phyloP scores from a whole-genome alignment of 2,888 invertebrate species.

The Drosophila borborema region DNA sequence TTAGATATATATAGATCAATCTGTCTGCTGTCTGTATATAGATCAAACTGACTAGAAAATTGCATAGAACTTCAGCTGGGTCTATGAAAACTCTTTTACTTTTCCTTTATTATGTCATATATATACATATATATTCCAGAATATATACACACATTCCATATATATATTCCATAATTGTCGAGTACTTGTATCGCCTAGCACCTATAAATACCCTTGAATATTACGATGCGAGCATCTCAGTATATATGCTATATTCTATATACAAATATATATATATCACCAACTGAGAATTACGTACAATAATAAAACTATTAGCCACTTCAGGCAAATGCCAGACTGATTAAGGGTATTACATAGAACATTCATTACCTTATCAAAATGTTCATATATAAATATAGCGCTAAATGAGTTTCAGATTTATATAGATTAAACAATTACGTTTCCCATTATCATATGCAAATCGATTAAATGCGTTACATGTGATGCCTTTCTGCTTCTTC shows the following conservation, averaged over 20 bases:
- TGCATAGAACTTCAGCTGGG: no score
- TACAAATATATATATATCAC: neutral
- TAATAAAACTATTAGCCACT: conserved; percentile 31
- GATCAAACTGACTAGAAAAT: no score
- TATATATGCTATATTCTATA: neutral
- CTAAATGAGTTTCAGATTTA: neutral
- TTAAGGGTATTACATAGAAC: conserved; percentile 19
- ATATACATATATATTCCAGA: no score
- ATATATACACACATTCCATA: no score
- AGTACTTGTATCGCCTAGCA: neutral
- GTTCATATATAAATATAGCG: neutral
- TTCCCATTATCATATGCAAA: conserved; percentile 6
- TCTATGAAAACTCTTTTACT: no score
- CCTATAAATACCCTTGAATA: conserved; percentile 27
- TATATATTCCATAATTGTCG: no score
- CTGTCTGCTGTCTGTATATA: no score
- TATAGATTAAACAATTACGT: conserved; percentile 48
- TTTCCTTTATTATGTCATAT: neutral
- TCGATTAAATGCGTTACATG: conserved; percentile 27
- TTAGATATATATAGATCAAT: no score
- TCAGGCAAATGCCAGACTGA: conserved; percentile 9
- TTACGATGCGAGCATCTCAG: neutral
- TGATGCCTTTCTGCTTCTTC: neutral
- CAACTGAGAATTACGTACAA: conserved; percentile 2
- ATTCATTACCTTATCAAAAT: conserved; percentile 7